Base-by-base conservation (phyloP, 2,888 invertebrate genomes). In the Sinelater perroti region DNA sequence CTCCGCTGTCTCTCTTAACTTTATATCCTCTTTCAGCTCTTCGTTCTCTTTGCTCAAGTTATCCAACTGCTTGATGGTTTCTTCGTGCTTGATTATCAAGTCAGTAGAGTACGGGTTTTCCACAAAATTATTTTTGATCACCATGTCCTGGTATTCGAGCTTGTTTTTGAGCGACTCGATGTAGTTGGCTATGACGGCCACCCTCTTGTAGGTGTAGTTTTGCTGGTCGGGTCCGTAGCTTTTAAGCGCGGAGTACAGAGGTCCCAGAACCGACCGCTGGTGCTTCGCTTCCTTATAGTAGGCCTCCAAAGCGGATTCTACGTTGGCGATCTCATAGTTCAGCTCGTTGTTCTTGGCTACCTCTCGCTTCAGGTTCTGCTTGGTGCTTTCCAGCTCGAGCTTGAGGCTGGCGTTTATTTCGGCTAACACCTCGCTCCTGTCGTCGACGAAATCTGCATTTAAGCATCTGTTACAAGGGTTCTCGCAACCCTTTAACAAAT, bases 71-170 rank as follows among this genome's bases (percentile, higher is more conserved):
- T 49, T 47, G 5, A 16, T 7, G 11, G 28, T n/a, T 6, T 49
- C 24, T 8, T 47, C 53, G 4, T 53, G 47, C 14, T 44, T 49
- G 14, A 50, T 50, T 20, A 54, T 53, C 14, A 58, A 30, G 17
- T 58, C 58, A 1, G 53, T 36, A n/a, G 21, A 42, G 18, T 58
- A 58, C 0, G 58, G 58, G 50, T 58, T 58, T 24, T 58, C 58
- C 2, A 44, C 14, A 30, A 58, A 58, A 28, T 54, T 54, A 10
- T 54, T 47, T 36, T 53, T 53, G 17, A 58, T 58, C 3, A 58
- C 44, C 16, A 28, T 31, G 18, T 58, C 58, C 38, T 58, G 58
- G 21, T 58, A 49, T 30, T 53, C 42, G 3, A 58, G 36, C 31
- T 53, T 58, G n/a, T 18, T 13, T 44, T 58, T 58, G 5, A 58